phyloP scores from a whole-genome alignment of 2,113 vertebrate species.

The Podiceps cristatus region DNA sequence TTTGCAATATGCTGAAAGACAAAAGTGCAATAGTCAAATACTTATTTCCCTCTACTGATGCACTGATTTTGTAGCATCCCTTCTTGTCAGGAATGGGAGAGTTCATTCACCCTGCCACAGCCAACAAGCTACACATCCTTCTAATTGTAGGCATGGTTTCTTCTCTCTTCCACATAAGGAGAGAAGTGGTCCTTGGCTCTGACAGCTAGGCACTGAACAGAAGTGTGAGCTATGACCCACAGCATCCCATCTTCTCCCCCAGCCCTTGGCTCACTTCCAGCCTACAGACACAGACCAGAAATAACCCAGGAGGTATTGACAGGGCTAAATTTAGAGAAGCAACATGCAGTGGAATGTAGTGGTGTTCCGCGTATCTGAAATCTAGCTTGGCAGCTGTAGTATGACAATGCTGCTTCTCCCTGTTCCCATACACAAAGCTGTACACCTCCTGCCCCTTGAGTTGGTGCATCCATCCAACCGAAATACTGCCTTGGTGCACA shows the following conservation, averaged over 20 bases:
- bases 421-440: rapidly evolving
- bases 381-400: neutral
- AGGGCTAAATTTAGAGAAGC: conserved; percentile 4
- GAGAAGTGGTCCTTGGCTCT: neutral
- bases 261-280: neutral
- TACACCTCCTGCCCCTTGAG: neutral
- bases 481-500: neutral
- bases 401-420: neutral
- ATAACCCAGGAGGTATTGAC: neutral
- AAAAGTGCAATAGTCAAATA: neutral
- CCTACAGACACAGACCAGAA: neutral
- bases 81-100: neutral
- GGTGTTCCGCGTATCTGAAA: neutral
- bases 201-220: neutral
- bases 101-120: neutral
- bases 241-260: neutral
- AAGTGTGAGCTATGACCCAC: neutral
- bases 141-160: neutral
- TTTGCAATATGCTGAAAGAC: neutral
- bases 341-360: rapidly evolving
- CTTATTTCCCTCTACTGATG: neutral
- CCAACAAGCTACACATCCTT: neutral
- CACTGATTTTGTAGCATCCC: neutral
- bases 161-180: neutral
- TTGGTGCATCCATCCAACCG: rapidly evolving